A percentile compares a stretch with the other conserved stretches of the same genome.
Conservation (phyloP, 2,113 vertebrate species). For the Colossoma macropomum region DNA sequence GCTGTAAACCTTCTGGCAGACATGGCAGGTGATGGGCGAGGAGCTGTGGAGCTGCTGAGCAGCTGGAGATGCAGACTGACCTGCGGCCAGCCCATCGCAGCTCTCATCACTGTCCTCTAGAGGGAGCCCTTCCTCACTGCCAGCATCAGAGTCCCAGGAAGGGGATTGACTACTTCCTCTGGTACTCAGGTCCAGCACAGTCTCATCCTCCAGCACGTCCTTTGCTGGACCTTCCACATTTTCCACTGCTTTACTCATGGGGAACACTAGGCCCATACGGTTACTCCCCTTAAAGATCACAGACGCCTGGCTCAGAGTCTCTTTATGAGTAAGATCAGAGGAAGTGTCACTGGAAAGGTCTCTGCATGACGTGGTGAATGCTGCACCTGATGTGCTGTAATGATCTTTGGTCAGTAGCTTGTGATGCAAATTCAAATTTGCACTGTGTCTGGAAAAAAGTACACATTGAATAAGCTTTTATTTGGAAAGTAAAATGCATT, state of each 20-base stretch:
- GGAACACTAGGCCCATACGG: constrained; percentile 88
- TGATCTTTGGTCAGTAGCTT: constrained; percentile 92
- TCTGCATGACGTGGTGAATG: constrained; percentile 80
- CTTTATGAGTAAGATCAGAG: constrained; percentile 79
- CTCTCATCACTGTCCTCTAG: constrained; percentile 90
- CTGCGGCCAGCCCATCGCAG: constrained; percentile 79
- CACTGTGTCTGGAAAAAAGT: constrained; percentile 82
- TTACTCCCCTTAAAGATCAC: constrained; percentile 91
- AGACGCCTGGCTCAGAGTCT: constrained; percentile 83
- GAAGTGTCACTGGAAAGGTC: constrained; percentile 80
- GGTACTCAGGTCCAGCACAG: constrained; percentile 91
- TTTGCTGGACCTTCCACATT: constrained; percentile 71
- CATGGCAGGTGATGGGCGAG: constrained; percentile 90
- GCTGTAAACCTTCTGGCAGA: constrained; percentile 96
- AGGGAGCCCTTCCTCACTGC: constrained; percentile 86
- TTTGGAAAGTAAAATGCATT: too few species aligned
- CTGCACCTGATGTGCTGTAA: constrained; percentile 72
- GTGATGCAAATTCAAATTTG: constrained; percentile 93
- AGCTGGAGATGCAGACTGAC: constrained; percentile 71
- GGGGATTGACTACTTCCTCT: constrained; percentile 82
- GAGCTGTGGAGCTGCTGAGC: constrained; percentile 73
- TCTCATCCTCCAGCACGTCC: constrained; percentile 74
- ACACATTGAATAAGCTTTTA: not conserved
- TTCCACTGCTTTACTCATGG: constrained; percentile 81
- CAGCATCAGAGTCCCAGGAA: constrained; percentile 93